phyloP scores from a whole-genome alignment of 2,888 invertebrate genomes.

The Chaetogeoica ovagalla region DNA sequence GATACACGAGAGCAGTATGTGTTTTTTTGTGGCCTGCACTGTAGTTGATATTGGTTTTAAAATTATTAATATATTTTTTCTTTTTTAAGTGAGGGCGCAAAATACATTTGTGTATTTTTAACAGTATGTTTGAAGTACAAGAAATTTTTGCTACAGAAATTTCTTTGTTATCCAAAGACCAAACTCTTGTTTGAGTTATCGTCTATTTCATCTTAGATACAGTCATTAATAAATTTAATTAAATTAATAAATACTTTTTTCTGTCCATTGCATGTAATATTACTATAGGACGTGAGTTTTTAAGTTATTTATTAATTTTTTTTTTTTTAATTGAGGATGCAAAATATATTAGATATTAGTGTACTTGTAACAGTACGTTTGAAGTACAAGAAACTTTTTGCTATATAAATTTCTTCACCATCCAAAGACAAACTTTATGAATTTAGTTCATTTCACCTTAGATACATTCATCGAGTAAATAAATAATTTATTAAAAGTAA shows the following conservation, averaged over 20 bases:
- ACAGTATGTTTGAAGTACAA: background rate
- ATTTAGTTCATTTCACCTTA: constrained; percentile 37
- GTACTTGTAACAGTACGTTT: background rate
- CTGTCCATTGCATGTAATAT: too few species aligned
- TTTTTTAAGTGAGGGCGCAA: background rate
- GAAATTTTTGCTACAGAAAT: constrained; percentile 12
- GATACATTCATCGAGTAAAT: background rate
- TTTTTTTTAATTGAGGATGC: background rate
- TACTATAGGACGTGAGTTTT: background rate
- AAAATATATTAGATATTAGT: constrained; percentile 41
- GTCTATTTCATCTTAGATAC: constrained; percentile 37
- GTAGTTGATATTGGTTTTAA: background rate
- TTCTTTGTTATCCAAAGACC: constrained; percentile 32
- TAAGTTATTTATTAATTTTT: background rate
- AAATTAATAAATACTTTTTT: background rate
- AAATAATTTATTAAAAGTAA: too few species aligned
- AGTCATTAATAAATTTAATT: too few species aligned
- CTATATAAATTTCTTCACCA: constrained; percentile 39
- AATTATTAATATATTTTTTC: background rate
- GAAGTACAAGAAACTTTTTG: constrained; percentile 20
- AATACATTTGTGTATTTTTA: constrained; percentile 29
- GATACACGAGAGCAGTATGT: too few species aligned
- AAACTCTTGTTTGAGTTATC: background rate
- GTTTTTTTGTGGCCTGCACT: too few species aligned
- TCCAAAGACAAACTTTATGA: constrained; percentile 29